Percentiles rank a stretch among this genome's conserved stretches.
These are phyloP conservation scores for Morpho deidamia DNA, from an alignment of 2,888 invertebrate genomes.

Conservation along the genomic window DNA sequence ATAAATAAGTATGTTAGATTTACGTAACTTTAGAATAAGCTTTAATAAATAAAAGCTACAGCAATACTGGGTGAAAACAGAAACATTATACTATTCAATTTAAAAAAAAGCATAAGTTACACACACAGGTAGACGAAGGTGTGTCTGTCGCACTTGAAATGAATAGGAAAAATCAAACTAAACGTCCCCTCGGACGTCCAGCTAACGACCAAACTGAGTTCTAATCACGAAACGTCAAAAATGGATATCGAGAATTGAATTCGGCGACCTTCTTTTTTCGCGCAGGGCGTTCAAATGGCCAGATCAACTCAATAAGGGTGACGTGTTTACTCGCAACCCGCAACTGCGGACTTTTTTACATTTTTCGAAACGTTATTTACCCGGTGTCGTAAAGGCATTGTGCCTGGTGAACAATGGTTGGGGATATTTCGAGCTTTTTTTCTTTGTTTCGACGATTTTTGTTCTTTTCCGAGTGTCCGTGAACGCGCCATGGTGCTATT, in stretches of 20 bases:
- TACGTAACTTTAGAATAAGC: too few species aligned
- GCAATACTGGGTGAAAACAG: too few species aligned
- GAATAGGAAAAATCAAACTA: slow-evolving; percentile 42
- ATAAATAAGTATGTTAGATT: too few species aligned
- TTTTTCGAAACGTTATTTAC: slow-evolving; percentile 74
- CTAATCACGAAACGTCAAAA: slow-evolving; percentile 77
- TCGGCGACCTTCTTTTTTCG: slow-evolving; percentile 58
- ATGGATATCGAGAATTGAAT: slow-evolving; percentile 77
- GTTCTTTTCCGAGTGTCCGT: slow-evolving; percentile 38
- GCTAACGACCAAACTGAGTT: slow-evolving; percentile 74
- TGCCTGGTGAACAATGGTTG: slow-evolving; percentile 61
- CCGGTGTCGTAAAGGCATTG: slow-evolving; percentile 75
- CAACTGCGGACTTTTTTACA: slow-evolving; percentile 61
- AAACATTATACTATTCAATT: too few species aligned
- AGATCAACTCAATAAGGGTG: slow-evolving; percentile 75
- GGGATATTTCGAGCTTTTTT: slow-evolving; percentile 51
- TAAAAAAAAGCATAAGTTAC: neutral
- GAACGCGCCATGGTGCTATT: slow-evolving; percentile 36
- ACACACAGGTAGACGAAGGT: slow-evolving; percentile 1
- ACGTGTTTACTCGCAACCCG: slow-evolving; percentile 75
- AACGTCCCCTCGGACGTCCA: slow-evolving; percentile 37
- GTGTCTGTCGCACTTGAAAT: slow-evolving; percentile 36
- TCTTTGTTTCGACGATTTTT: slow-evolving; percentile 36
- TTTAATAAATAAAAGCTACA: too few species aligned
- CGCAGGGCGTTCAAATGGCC: slow-evolving; percentile 68